Evolutionary conservation across 2,113 vertebrate genomes (phyloP).

Genomic region (Crotalus helleri): DNA sequence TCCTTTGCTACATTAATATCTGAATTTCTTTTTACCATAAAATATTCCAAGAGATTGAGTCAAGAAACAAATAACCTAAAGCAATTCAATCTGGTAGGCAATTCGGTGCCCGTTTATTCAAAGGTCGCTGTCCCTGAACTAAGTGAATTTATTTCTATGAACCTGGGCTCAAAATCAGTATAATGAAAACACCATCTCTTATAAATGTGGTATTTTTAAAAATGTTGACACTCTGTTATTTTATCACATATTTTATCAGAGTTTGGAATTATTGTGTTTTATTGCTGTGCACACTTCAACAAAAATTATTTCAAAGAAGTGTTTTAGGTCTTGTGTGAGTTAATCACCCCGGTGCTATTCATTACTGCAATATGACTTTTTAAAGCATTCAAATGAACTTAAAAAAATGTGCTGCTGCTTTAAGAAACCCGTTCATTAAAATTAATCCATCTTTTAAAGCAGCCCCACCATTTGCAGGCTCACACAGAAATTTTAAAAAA

Average conservation of each 20-base stretch:
- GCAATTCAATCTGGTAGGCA: neutral
- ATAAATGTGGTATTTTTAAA: neutral
- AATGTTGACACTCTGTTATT: neutral
- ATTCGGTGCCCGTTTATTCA: neutral
- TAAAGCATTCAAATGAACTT: neutral
- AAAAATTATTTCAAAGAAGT: neutral
- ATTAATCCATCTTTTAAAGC: neutral
- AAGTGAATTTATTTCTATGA: neutral
- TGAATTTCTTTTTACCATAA: neutral
- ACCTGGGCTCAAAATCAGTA: neutral
- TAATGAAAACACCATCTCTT: neutral
- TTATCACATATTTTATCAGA: neutral
- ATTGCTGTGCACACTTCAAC: neutral
- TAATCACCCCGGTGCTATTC: neutral
- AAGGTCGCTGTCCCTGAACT: neutral
- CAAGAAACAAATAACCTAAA: neutral
- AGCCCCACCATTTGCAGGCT: neutral
- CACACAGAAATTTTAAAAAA: neutral
- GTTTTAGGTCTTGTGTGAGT: neutral
- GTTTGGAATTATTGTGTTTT: neutral
- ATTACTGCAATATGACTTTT: neutral
- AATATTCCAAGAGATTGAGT: neutral
- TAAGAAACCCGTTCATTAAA: neutral
- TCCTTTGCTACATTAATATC: neutral
- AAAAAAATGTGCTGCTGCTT: neutral